Base-by-base conservation (phyloP, 2,888 invertebrate genomes). In the Anthrax anthrax region DNA sequence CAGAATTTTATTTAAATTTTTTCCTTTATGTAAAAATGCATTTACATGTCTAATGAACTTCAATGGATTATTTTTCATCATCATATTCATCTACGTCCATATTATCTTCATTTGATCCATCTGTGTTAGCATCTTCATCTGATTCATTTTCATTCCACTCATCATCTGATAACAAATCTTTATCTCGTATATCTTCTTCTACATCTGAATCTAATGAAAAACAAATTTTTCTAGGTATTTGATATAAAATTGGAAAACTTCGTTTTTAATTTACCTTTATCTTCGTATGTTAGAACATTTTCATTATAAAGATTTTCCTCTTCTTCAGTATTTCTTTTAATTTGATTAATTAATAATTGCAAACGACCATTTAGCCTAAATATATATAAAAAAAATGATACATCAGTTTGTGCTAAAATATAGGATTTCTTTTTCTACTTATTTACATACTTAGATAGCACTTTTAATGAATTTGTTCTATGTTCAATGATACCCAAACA, bases 401-500 rank as follows among this genome's bases (percentile, higher is more conserved):
- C 23, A 32, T 14, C 14, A 18, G 2, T 42, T 38, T 10, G 1
- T 12, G 16, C 12, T 37, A 17, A 19, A 23, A 27, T 10, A 16
- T 18, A 27, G 8, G 23, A 4, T 23, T 8, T 23, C 23, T 23
- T 8, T 23, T 23, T 23, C 8, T 23, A 6, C 4, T 8, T 8
- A 9, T 2, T 27, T 27, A 59, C 57, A 57, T 54, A 67, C 67
- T 62, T 65, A 9, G 66, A 56, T 4, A 66, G 53, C 45, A 64
- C 62, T 42, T 59, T 57, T 6, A 69, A 53, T 39, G 64, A 65
- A 44, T 60, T 60, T 39, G 62, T 55, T 19, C 68, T 57, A 49
- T 67, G 62, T 46, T 69, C 65, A 34, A 67, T 66, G 23, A 68
- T 60, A 23, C 68, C 69, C 16, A 69, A 56, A n/a, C 64, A 63